phyloP scores from a whole-genome alignment of 2,797 vertebrate genomes.

The Argyrosomus regius region DNA sequence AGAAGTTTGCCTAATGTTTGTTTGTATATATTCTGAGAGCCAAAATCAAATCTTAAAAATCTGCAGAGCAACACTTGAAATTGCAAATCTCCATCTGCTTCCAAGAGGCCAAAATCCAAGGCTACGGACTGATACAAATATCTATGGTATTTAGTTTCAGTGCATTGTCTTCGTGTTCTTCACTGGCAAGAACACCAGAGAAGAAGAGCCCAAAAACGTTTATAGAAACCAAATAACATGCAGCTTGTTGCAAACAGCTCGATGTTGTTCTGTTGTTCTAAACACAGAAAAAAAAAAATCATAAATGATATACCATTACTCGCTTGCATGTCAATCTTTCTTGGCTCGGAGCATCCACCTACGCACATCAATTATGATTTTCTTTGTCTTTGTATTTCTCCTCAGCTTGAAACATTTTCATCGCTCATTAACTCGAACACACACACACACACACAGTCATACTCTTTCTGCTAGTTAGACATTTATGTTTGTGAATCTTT shows the following conservation, averaged over 20 bases:
- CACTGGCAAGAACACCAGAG: not conserved
- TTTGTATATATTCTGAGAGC: not conserved
- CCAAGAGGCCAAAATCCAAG: not conserved
- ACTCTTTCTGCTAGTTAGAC: not conserved
- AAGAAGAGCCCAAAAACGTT: conserved; percentile 10
- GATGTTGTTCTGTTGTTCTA: not conserved
- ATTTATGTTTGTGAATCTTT: not conserved
- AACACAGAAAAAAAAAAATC: not conserved
- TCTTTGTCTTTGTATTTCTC: not conserved
- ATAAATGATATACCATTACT: not conserved
- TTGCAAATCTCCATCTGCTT: too few species aligned
- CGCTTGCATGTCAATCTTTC: not conserved
- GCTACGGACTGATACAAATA: not conserved
- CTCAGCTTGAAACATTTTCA: not conserved
- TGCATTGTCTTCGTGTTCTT: not conserved
- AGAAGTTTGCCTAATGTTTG: not conserved
- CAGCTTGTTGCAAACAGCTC: not conserved
- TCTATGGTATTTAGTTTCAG: too few species aligned
- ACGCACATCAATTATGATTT: not conserved
- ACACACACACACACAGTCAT: not conserved
- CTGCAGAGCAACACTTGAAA: too few species aligned
- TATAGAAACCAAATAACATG: not conserved
- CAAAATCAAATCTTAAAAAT: not conserved
- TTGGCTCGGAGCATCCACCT: conserved; percentile 8
- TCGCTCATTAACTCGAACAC: conserved; percentile 20